A percentile compares a stretch with the other conserved stretches of the same genome.
Evolutionary conservation across 2,888 invertebrate genomes (phyloP).

Genomic region (Nemapogon koenigi): DNA sequence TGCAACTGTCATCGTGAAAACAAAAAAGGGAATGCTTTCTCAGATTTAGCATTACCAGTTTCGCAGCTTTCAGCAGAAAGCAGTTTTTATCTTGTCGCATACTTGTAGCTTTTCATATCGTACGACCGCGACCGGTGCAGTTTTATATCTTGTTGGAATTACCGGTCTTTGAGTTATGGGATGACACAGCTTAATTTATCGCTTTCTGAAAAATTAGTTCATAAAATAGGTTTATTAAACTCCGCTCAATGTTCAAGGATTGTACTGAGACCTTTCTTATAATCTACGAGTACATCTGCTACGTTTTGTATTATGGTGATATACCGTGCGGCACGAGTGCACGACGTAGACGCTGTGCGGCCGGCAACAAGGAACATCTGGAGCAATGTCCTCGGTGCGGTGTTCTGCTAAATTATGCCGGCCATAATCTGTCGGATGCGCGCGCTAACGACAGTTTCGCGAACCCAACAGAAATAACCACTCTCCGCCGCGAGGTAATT

Average conservation of each 20-base stretch:
- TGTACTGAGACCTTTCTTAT: no score
- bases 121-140: constrained; percentile 14
- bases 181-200: constrained; percentile 2
- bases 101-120: constrained; percentile 4
- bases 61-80: constrained; percentile 44
- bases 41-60: constrained; percentile 51
- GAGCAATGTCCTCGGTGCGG: constrained; percentile 22
- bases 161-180: constrained; percentile 25
- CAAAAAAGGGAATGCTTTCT: constrained; percentile 29
- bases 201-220: no score
- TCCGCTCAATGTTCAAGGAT: no score
- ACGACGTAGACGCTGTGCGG: no score
- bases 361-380: constrained; percentile 16
- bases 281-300: no score
- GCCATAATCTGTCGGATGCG: constrained; percentile 31
- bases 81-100: constrained; percentile 27
- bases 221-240: no score
- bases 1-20: constrained; percentile 8
- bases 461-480: constrained; percentile 52
- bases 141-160: constrained; percentile 26
- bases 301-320: no score
- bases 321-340: no score
- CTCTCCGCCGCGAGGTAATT: constrained; percentile 46
- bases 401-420: constrained; percentile 31
- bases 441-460: constrained; percentile 38